phyloP scores from a whole-genome alignment of 2,888 invertebrate species.

The Hemicrepidius hirtus region DNA sequence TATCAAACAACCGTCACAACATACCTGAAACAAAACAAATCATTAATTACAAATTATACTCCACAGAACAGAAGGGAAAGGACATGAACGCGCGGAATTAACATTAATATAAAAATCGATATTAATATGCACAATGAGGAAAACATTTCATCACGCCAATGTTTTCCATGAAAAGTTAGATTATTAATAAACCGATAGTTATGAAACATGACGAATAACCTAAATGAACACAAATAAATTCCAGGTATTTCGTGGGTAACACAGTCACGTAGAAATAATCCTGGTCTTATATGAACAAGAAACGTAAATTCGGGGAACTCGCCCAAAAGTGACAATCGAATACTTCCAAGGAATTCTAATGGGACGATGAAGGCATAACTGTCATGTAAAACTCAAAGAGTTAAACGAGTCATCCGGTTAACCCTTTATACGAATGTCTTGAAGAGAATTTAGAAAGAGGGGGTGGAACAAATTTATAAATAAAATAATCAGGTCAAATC shows the following conservation, averaged over 20 bases:
- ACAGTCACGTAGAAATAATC: neutral
- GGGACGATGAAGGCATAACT: neutral
- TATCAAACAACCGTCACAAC: neutral
- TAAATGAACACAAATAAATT: neutral
- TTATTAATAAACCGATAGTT: neutral
- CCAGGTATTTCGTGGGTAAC: neutral
- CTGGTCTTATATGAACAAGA: neutral
- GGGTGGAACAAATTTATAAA: no score
- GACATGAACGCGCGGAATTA: neutral
- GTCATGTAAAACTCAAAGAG: neutral
- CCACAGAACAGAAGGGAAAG: neutral
- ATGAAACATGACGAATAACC: neutral
- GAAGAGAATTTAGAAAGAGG: no score
- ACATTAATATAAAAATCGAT: constrained; percentile 14
- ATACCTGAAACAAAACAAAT: constrained; percentile 23
- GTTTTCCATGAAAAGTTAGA: neutral
- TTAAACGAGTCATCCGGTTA: no score
- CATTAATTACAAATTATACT: neutral
- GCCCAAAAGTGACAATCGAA: neutral
- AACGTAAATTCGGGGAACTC: neutral
- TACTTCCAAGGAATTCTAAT: constrained; percentile 1
- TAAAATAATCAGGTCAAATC: no score
- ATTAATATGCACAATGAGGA: constrained; percentile 13
- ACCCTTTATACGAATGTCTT: no score
- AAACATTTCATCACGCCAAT: neutral